phyloP scores from a whole-genome alignment of 1,140 invertebrate species.

The Drosophila malerkotliana region DNA sequence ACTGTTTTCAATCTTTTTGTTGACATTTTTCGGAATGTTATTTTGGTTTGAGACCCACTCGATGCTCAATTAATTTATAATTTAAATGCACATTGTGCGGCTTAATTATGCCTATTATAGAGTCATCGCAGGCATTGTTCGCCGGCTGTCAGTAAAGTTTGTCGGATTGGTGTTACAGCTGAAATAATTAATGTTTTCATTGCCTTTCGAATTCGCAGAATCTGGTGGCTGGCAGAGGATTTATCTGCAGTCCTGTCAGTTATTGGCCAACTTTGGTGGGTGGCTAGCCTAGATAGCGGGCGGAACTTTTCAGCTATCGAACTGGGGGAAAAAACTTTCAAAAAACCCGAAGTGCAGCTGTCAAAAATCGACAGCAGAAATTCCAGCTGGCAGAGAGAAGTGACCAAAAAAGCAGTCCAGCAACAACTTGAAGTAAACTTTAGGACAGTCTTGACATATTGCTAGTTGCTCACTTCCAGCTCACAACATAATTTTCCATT shows the following conservation, averaged over 20 bases:
- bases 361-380: conserved; percentile 42
- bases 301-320: conserved; percentile 54
- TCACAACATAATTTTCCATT: conserved; percentile 70
- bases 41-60: conserved; percentile 16
- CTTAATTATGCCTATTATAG: conserved; percentile 57
- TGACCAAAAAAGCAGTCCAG: conserved; percentile 13
- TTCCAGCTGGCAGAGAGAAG: conserved; percentile 8
- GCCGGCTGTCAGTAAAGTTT: conserved; percentile 32
- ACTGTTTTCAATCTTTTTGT: conserved; percentile 4
- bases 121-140: conserved; percentile 40
- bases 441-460: conserved; percentile 50
- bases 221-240: background rate
- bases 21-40: background rate
- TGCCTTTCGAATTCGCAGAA: conserved; percentile 1
- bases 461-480: conserved; percentile 30
- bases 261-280: conserved; percentile 35
- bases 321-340: conserved; percentile 27
- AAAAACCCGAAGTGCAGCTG: conserved; percentile 46
- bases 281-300: background rate
- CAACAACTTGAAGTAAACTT: conserved; percentile 51
- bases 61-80: conserved; percentile 47
- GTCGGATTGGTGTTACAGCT: conserved; percentile 38
- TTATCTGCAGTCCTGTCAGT: conserved; percentile 37
- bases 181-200: conserved; percentile 67
- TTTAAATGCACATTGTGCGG: conserved; percentile 46